A percentile compares a stretch with the other conserved stretches of the same genome.
Evolutionary conservation across 1,140 invertebrate species (phyloP).

Genomic region (Scaptomyza hsui): DNA sequence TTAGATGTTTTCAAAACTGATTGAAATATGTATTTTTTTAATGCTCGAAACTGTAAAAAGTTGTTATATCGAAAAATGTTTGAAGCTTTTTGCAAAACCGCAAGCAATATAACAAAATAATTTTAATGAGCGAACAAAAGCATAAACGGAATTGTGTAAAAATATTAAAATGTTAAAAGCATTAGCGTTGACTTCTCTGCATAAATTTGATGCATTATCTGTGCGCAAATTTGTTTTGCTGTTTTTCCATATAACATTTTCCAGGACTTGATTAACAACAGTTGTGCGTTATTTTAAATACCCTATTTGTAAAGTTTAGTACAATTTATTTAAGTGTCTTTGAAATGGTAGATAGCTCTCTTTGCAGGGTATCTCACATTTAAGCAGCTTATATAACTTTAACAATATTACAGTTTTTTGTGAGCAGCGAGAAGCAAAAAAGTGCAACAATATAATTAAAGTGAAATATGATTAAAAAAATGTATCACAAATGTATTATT

Average conservation of each 20-base stretch:
- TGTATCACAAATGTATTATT: slow-evolving; percentile 27
- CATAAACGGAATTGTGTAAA: neutral
- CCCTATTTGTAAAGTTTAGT: too few species aligned
- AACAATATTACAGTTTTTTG: neutral
- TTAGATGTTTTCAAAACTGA: too few species aligned
- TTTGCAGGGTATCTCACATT: neutral
- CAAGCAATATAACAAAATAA: slow-evolving; percentile 14
- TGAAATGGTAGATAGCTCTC: neutral
- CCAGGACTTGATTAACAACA: neutral
- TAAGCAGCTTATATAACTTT: slow-evolving; percentile 17
- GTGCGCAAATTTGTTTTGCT: slow-evolving; percentile 8
- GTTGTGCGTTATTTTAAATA: neutral
- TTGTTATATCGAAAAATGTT: neutral
- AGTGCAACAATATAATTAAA: slow-evolving; percentile 29
- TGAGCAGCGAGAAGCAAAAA: slow-evolving; percentile 18
- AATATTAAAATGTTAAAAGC: slow-evolving; percentile 12
- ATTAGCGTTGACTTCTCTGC: slow-evolving; percentile 26
- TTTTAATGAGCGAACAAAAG: slow-evolving; percentile 8
- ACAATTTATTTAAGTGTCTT: too few species aligned
- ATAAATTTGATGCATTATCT: slow-evolving; percentile 23
- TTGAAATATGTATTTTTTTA: too few species aligned
- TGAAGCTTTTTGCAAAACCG: neutral
- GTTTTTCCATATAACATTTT: slow-evolving; percentile 13
- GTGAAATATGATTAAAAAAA: slow-evolving; percentile 28
- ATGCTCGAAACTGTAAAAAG: too few species aligned